Conservation (phyloP, 2,797 vertebrate genomes). For the Masticophis lateralis region DNA sequence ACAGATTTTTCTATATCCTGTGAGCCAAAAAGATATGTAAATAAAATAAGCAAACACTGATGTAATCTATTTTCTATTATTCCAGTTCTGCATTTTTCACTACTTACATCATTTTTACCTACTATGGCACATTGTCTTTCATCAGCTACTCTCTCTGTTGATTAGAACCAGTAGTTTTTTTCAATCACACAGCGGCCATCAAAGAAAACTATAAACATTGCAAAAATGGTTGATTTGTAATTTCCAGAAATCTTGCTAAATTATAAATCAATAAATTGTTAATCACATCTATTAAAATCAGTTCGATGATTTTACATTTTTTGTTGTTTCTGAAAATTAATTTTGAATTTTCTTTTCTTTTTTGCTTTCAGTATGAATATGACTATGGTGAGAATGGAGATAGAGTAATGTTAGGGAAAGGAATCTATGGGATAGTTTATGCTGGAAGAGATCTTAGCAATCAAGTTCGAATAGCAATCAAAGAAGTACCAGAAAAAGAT, state of each 20-base stretch:
- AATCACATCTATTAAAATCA: not conserved
- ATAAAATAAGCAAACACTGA: not conserved
- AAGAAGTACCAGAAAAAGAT: constrained; percentile 79
- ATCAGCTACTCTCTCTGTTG: not conserved
- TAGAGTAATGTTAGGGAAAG: constrained; percentile 74
- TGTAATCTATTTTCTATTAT: not conserved
- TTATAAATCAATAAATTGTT: not conserved
- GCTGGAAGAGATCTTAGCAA: constrained; percentile 79
- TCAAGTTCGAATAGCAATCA: constrained; percentile 81
- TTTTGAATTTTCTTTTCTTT: constrained; percentile 22
- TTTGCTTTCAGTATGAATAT: constrained; percentile 76
- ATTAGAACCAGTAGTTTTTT: not conserved
- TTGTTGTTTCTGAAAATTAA: not conserved
- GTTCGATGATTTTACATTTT: not conserved
- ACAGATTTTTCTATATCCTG: not conserved
- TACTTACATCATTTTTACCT: not conserved
- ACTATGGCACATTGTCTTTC: not conserved
- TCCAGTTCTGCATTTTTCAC: not conserved
- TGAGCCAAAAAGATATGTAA: not conserved
- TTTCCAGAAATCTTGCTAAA: not conserved
- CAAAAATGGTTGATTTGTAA: not conserved
- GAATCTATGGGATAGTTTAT: constrained; percentile 78
- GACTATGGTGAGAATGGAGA: constrained; percentile 75
- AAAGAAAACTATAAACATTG: not conserved
- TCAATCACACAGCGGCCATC: not conserved